Evolutionary conservation across 1,140 invertebrate genomes (phyloP).

Genomic region (Aphaenogaster rudis): DNA sequence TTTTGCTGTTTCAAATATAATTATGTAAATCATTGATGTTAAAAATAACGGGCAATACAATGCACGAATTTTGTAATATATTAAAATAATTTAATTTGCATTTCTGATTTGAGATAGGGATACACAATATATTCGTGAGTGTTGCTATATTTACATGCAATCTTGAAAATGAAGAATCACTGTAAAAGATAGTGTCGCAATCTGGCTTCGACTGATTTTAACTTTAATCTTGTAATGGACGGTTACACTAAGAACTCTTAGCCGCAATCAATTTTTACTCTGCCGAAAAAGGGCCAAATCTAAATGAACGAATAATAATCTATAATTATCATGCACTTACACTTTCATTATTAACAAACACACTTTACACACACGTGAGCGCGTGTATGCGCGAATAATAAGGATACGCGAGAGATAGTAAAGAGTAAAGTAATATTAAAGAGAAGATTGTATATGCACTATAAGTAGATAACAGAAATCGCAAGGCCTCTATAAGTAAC

Average conservation of each 20-base stretch:
- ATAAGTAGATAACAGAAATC: conserved; percentile 81
- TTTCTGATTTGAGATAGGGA: not conserved
- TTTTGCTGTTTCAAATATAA: not conserved
- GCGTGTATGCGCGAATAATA: conserved; percentile 73
- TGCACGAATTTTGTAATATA: not conserved
- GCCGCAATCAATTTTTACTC: conserved; percentile 80
- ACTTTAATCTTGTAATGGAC: conserved; percentile 75
- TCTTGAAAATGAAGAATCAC: conserved; percentile 60
- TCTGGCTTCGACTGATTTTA: conserved; percentile 82
- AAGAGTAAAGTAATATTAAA: conserved; percentile 79
- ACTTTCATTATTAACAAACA: conserved; percentile 76
- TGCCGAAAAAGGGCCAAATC: conserved; percentile 80
- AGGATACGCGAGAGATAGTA: conserved; percentile 69
- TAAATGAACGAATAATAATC: conserved; percentile 78
- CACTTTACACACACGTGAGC: conserved; percentile 35
- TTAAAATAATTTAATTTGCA: conserved; percentile 25
- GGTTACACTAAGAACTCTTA: conserved; percentile 72
- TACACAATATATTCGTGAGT: not conserved
- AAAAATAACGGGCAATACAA: not conserved
- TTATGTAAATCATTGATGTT: not conserved
- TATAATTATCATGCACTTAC: conserved; percentile 80
- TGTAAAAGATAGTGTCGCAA: conserved; percentile 71
- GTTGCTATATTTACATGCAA: conserved; percentile 67
- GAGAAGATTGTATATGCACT: conserved; percentile 84
- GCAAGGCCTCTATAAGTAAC: conserved; percentile 84